Base-by-base conservation (phyloP, 1,140 invertebrate genomes). In the Drosophila busckii region DNA sequence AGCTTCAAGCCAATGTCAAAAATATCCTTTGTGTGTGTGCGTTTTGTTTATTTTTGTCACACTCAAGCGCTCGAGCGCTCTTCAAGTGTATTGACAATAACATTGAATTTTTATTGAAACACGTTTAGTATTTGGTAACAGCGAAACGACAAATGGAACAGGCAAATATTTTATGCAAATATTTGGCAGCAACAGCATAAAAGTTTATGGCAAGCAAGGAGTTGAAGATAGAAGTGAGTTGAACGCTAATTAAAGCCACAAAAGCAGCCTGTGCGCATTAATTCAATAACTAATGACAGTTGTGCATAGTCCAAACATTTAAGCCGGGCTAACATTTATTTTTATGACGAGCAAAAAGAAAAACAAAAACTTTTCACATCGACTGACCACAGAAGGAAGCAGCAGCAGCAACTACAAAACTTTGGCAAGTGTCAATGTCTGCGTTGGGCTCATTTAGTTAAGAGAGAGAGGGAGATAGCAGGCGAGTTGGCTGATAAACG, bases 31-130 rank as follows among this genome's bases (percentile, higher is more conserved):
- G 26, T 45, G 15, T 32, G 9, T 15, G 29, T n/a, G n/a, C n/a
- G n/a, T n/a, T n/a, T n/a, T 62, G 26, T 63, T 55, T 63, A 52
- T 67, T 56, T 67, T 46, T 63, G 53, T 61, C 37, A 42, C 56
- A 61, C 42, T 34, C 26, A 35, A 34, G 25, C 10, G 9, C 12
- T 28, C 34, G 34, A 15, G 17, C 13, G 22, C 41, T 48, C 46
- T 15, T n/a, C 54, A 58, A 58, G 54, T 40, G 26, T 25, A 17
- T 8, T 55, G 59, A 48, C 48, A 70, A 68, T 70, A 70, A 68
- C 67, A 70, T 68, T 70, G 64, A 59, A 70, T 59, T 58, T 59
- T 64, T 68, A 68, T 63, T 45, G 54, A 37, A 54, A 58, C 62
- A 49, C 45, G 38, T 64, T 59, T 44, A 42, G 29, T 42, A 35